Evolutionary conservation across 1,140 invertebrate species (phyloP), one percentile per base, ranked within the genome.

Genomic region (Samia ricini): DNA sequence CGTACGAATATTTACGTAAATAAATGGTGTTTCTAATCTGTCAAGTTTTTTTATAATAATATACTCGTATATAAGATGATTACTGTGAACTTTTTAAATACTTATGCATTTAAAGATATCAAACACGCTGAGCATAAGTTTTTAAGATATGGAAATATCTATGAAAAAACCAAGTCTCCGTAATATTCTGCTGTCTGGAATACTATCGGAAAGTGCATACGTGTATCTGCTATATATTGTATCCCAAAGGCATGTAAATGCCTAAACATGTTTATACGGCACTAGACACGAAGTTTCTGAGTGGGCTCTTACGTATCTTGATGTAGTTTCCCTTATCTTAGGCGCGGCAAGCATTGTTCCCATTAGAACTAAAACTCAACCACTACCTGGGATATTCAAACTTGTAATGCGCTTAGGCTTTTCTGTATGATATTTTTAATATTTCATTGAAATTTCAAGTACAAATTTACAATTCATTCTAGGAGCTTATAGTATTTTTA

Each of bases 311-410:
- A 67, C 64, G 62, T 80, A 76, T 80, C 75, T 79, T 76, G 78
- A 76, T 74, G 72, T 74, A 75, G 71, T 80, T 79, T 55, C 68
- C 64, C 62, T 72, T 77, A 77, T 80, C 70, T 68, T 61, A 56
- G 68, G 49, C 33, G 50, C 54, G 19, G 64, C 56, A 42, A 52
- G 65, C 63, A 74, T 73, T 76, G 69, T 72, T 74, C 68, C 68
- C 58, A 69, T 66, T 71, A 61, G 33, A 22, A 60, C 48, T 59
- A 50, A 59, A 59, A 60, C 58, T 61, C 18, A 4, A 62, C 56
- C 51, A 50, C 56, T 42, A 20, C 56, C 55, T 49, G 21, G 51
- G 55, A 64, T 57, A 61, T 72, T 60, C 12, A 55, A 23, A 66
- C 51, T 58, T 62, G 23, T 19, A 21, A 61, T 15, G 22, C 49